phyloP scores from a whole-genome alignment of 2,888 invertebrate genomes.

The Acanthosepion esculentum region DNA sequence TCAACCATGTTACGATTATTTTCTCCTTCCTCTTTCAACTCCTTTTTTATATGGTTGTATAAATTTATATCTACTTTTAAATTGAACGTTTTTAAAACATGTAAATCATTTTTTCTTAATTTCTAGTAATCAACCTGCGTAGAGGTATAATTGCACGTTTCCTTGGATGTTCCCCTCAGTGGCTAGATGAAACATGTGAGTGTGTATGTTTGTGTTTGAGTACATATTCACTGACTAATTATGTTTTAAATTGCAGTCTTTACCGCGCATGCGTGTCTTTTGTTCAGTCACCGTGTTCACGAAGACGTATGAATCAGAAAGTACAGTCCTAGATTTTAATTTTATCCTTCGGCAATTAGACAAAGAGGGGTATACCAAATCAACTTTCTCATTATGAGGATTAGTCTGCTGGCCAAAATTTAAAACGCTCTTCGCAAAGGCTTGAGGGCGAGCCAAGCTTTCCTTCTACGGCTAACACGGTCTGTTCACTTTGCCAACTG shows the following conservation, averaged over 20 bases:
- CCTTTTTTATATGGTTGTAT: too few species aligned
- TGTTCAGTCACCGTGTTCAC: too few species aligned
- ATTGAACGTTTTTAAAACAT: too few species aligned
- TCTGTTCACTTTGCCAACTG: neutral
- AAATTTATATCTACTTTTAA: too few species aligned
- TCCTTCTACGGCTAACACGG: neutral
- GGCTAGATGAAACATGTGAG: too few species aligned
- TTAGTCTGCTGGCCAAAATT: neutral
- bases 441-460: neutral
- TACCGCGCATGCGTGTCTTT: neutral
- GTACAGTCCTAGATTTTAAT: neutral
- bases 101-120: too few species aligned
- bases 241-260: neutral
- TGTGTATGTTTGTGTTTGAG: too few species aligned
- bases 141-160: too few species aligned
- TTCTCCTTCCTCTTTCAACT: too few species aligned
- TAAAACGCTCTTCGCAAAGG: neutral
- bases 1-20: too few species aligned
- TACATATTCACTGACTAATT: neutral
- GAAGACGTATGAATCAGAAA: neutral
- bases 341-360: conserved; percentile 17
- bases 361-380: neutral
- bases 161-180: too few species aligned
- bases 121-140: too few species aligned
- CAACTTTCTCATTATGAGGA: neutral